Evolutionary conservation across 1,140 invertebrate genomes (phyloP), one percentile per base, ranked within the genome.

Genomic region (Cydia pomonella): DNA sequence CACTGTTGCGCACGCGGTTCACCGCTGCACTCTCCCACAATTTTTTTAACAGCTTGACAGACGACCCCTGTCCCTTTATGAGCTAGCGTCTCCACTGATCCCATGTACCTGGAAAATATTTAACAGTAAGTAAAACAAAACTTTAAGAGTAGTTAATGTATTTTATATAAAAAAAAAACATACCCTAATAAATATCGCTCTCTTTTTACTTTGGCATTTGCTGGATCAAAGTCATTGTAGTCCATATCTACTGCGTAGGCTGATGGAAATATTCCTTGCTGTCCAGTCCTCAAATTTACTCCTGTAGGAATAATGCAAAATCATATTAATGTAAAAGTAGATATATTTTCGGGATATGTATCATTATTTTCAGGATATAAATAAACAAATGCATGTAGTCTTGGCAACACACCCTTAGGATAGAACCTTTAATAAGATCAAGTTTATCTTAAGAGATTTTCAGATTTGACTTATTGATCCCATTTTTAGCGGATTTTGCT

Each of bases 191-290:
- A 95, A 91, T 98, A 99, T 83, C 97, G 93, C 90, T 98, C 97
- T 78, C 97, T 94, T 90, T 97, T 96, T 23, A 97, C 96, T 93
- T 97, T 96, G 77, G 97, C 95, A 82, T 95, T 96, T 76, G 96
- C 95, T 38, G 97, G 97, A 93, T 98, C 97, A 85, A 98, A 98
- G 81, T 98, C 97, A 85, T 97, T 97, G 91, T 99, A 98, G 81
- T 99, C 98, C 90, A 99, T 96, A 86, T 99, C 98, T 3, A 98
- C 98, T 6, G 98, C 98, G 87, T 99, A 99, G 16, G 98, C 98
- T 66, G 97, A 97, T 1, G 98, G 99, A 88, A 99, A 99, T 72
- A 99, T 98, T 12, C 99, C 99, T 93, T 97, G 96, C 74, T 97
- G 94, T 25, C 97, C 97, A 0, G 98, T 98, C 79, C 98, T 94